These are phyloP conservation scores for Pseudomyrmex gracilis DNA, from an alignment of 1,140 invertebrate genomes.

Conservation along the genomic window DNA sequence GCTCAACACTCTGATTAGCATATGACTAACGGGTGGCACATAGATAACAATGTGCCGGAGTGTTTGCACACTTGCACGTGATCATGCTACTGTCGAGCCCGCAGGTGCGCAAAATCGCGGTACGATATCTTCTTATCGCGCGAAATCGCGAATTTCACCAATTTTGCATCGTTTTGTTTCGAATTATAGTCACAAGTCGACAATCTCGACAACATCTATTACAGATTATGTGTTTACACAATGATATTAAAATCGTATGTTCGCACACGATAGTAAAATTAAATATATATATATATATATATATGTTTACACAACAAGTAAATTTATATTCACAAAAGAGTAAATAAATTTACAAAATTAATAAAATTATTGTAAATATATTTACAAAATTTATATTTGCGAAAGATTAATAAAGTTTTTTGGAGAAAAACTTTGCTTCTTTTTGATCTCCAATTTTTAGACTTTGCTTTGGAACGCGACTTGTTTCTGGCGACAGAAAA, in stretches of 20 bases:
- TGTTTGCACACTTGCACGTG: constrained; percentile 38
- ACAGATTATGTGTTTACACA: background rate
- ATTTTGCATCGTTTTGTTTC: constrained; percentile 29
- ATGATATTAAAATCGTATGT: background rate
- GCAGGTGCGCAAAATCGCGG: constrained; percentile 32
- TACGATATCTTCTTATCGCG: constrained; percentile 15
- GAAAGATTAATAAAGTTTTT: too few relatives aligned
- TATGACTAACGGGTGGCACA: constrained; percentile 70
- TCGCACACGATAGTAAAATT: background rate
- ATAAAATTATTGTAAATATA: too few relatives aligned
- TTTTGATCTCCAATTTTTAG: too few relatives aligned
- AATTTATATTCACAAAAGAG: background rate
- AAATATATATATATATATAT: background rate
- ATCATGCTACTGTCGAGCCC: background rate
- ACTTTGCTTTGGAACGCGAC: too few relatives aligned
- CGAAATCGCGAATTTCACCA: background rate
- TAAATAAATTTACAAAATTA: background rate
- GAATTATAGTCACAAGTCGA: background rate
- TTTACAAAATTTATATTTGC: background rate
- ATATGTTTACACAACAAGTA: background rate
- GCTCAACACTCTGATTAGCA: constrained; percentile 74
- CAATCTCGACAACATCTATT: background rate
- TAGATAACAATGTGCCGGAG: constrained; percentile 64
- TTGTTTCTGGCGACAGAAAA: too few relatives aligned
- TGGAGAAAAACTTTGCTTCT: too few relatives aligned